These are phyloP conservation scores for Scaptomyza cyrtandrae DNA, from an alignment of 2,888 invertebrate species.

Conservation along the genomic window DNA sequence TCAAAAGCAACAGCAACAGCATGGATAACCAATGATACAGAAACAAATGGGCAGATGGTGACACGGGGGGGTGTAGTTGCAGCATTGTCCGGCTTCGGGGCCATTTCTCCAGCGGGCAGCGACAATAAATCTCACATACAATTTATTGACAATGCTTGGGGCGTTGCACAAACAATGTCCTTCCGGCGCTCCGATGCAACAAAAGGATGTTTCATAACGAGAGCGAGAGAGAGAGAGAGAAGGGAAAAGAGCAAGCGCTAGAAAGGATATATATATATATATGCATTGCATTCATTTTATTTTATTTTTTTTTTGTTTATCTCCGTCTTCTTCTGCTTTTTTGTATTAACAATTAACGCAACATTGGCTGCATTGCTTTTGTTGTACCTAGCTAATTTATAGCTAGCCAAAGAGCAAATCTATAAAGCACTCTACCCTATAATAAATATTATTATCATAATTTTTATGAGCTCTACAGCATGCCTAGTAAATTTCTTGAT, in stretches of 20 bases:
- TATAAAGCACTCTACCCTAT: constrained; percentile 12
- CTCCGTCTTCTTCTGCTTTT: neutral
- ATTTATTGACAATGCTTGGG: constrained; percentile 78
- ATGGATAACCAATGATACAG: constrained; percentile 23
- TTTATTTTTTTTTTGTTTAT: neutral
- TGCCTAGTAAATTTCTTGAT: neutral
- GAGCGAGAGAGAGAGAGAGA: neutral
- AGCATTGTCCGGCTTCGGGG: constrained; percentile 43
- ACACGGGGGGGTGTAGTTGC: neutral
- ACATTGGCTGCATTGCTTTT: constrained; percentile 17
- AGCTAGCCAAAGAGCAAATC: constrained; percentile 24
- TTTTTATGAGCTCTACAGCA: constrained; percentile 1
- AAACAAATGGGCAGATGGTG: no score
- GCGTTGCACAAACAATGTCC: constrained; percentile 74
- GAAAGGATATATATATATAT: neutral
- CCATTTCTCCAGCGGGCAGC: constrained; percentile 55
- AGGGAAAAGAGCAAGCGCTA: neutral
- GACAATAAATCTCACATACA: constrained; percentile 77
- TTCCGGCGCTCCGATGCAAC: constrained; percentile 60
- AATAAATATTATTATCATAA: constrained; percentile 6
- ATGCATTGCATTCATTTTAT: constrained; percentile 30
- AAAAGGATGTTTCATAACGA: constrained; percentile 51
- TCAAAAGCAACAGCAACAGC: constrained; percentile 1
- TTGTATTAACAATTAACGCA: constrained; percentile 68
- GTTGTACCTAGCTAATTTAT: constrained; percentile 44